These are phyloP conservation scores for Hydropotes inermis DNA, from an alignment of 2,113 vertebrate species.

Conservation along the genomic window DNA sequence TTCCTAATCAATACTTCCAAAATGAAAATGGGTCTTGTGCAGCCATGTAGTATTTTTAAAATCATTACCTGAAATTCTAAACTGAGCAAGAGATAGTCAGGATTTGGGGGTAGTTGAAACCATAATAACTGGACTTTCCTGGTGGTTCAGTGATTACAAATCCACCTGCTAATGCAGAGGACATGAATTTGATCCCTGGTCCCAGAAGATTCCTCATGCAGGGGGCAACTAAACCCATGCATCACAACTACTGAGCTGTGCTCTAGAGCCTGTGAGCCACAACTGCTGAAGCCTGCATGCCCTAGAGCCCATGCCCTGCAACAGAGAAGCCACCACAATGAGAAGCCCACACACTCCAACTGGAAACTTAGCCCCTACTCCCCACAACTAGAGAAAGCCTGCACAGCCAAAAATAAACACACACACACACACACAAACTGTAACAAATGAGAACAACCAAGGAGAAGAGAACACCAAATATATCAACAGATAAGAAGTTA, in stretches of 20 bases:
- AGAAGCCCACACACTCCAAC: background rate
- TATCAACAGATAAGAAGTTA: background rate
- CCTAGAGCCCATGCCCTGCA: background rate
- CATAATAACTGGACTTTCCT: background rate
- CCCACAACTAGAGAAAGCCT: background rate
- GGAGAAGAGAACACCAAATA: background rate
- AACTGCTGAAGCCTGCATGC: background rate
- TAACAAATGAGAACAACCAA: background rate
- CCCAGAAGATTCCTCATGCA: background rate
- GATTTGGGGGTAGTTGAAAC: background rate
- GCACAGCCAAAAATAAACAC: background rate
- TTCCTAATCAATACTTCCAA: slow-evolving; percentile 11
- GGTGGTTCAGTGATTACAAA: background rate
- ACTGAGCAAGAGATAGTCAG: background rate
- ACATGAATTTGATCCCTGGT: background rate
- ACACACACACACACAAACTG: background rate
- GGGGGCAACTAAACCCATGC: background rate
- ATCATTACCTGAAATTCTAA: slow-evolving; percentile 10
- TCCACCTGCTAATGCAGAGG: background rate
- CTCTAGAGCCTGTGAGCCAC: background rate
- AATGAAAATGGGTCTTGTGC: background rate
- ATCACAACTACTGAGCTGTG: background rate
- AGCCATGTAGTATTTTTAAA: background rate
- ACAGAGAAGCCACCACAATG: background rate
- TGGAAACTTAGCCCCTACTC: background rate